Evolutionary conservation across 2,888 invertebrate species (phyloP).

Genomic region (Lapara coniferarum): DNA sequence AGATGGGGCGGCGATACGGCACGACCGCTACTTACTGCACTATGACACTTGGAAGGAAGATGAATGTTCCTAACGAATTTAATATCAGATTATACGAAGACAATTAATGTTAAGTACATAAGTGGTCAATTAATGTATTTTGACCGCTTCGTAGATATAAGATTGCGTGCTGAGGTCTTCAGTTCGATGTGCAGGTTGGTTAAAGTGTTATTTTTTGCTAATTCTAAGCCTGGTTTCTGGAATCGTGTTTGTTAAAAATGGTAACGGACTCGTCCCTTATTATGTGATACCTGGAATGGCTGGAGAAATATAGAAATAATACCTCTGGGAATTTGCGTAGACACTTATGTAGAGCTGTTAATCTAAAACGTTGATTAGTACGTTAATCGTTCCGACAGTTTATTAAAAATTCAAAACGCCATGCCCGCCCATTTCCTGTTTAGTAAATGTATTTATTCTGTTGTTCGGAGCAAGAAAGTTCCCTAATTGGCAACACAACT

Average conservation of each 20-base stretch:
- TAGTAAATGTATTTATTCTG: constrained; percentile 41
- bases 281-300: no score
- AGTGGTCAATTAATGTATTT: no score
- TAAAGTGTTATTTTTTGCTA: no score
- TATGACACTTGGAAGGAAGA: constrained; percentile 28
- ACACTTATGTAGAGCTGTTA: background rate
- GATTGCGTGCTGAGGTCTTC: no score
- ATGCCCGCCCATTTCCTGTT: constrained; percentile 42
- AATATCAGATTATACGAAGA: constrained; percentile 20
- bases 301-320: no score
- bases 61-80: constrained; percentile 27
- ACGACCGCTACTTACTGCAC: constrained; percentile 47
- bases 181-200: no score
- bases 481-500: constrained; percentile 51
- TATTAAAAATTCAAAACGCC: constrained; percentile 49
- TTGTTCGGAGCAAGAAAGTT: constrained; percentile 43
- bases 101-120: background rate
- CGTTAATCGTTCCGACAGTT: constrained; percentile 4
- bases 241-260: no score
- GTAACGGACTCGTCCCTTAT: no score
- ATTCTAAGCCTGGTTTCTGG: no score
- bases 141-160: no score
- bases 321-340: no score
- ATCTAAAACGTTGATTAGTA: constrained; percentile 18
- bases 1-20: constrained; percentile 68